phyloP scores from a whole-genome alignment of 2,797 vertebrate genomes.

The Ceryle rudis region DNA sequence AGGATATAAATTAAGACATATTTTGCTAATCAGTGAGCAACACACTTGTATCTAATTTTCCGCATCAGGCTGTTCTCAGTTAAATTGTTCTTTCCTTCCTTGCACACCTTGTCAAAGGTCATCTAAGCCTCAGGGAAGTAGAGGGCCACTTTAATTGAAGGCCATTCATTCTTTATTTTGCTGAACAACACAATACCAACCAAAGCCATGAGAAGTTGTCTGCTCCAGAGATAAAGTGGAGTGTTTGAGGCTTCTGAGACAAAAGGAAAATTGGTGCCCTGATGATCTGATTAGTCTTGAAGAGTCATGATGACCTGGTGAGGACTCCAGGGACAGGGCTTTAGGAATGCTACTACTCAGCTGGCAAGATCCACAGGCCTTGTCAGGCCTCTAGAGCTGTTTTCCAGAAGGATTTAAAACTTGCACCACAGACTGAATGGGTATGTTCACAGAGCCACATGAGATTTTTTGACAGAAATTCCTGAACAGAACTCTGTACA shows the following conservation, averaged over 20 bases:
- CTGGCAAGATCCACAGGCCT: background rate
- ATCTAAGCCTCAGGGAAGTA: background rate
- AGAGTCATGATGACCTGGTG: accelerated
- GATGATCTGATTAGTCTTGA: background rate
- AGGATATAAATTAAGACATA: background rate
- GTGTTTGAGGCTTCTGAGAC: background rate
- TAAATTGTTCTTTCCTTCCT: background rate
- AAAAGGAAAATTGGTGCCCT: background rate
- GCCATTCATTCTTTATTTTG: background rate
- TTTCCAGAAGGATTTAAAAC: background rate
- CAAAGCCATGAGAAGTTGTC: background rate
- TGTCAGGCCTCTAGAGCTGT: background rate
- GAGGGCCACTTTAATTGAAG: background rate
- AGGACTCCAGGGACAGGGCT: background rate
- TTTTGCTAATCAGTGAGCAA: background rate
- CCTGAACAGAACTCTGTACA: background rate
- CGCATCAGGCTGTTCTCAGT: background rate
- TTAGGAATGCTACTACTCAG: background rate
- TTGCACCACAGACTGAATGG: accelerated
- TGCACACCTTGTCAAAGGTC: background rate
- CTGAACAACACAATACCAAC: background rate
- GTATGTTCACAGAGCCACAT: accelerated
- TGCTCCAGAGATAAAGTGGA: background rate
- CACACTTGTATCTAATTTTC: background rate
- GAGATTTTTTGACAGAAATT: background rate